A percentile compares a stretch with the other conserved stretches of the same genome.
These are phyloP conservation scores for Papilio demoleus DNA, from an alignment of 2,888 invertebrate genomes.

Conservation along the genomic window DNA sequence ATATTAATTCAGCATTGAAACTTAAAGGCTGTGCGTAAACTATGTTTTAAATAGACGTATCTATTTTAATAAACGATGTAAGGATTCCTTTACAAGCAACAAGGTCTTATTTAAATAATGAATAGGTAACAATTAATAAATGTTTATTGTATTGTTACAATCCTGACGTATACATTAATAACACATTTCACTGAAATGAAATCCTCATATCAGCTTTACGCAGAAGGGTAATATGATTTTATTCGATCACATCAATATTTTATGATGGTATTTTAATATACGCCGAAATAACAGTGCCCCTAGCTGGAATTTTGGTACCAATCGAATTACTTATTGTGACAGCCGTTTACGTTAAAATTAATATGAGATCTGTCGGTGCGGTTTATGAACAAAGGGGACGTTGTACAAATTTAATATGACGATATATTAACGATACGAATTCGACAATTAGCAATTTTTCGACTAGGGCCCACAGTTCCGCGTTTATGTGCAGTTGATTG, in stretches of 20 bases:
- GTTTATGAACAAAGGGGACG: too few species aligned
- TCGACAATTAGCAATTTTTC: too few species aligned
- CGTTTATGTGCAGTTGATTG: slow-evolving; percentile 4
- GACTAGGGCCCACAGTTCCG: too few species aligned
- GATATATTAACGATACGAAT: too few species aligned
- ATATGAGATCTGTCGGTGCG: too few species aligned
- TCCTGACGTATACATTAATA: neutral
- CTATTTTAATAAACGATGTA: neutral
- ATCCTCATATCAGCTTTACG: slow-evolving; percentile 13
- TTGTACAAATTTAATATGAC: too few species aligned
- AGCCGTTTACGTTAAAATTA: too few species aligned
- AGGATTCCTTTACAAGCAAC: neutral
- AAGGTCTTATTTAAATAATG: neutral
- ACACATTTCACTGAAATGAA: slow-evolving; percentile 8
- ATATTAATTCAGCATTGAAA: too few species aligned
- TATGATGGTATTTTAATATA: slow-evolving; percentile 14
- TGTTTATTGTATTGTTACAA: neutral
- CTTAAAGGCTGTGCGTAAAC: too few species aligned
- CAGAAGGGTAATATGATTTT: slow-evolving; percentile 6
- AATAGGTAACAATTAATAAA: neutral
- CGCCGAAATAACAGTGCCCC: slow-evolving; percentile 10
- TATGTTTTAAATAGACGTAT: too few species aligned
- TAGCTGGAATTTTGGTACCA: too few species aligned
- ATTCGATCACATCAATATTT: slow-evolving; percentile 9
- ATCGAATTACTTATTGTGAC: too few species aligned